Conservation (phyloP, 2,113 vertebrate species). For the Chascanopsetta lugubris region DNA sequence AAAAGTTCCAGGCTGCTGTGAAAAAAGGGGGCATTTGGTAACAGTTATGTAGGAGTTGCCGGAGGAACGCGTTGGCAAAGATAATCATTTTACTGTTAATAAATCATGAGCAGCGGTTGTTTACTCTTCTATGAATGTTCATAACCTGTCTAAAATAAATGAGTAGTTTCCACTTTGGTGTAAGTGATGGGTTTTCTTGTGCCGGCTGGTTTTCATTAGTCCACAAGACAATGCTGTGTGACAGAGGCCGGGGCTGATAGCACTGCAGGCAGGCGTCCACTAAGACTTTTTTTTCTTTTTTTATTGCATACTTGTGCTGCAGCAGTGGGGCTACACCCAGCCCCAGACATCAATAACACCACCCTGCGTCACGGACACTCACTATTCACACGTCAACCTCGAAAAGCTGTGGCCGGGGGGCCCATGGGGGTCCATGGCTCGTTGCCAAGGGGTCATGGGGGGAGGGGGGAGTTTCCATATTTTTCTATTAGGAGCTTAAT, state of each 20-base stretch:
- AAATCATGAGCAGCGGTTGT: constrained; percentile 23
- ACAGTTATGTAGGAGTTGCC: constrained; percentile 42
- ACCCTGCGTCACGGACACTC: constrained; percentile 52
- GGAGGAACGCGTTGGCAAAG: constrained; percentile 25
- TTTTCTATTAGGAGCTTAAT: background rate
- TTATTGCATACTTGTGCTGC: constrained; percentile 72
- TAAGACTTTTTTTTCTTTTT: background rate
- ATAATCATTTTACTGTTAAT: constrained; percentile 10
- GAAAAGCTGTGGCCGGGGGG: background rate
- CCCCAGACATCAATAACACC: constrained; percentile 61
- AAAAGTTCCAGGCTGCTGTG: constrained; percentile 61
- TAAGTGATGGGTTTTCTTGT: constrained; percentile 19
- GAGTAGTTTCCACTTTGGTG: constrained; percentile 19
- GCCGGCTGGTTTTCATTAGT: constrained; percentile 35
- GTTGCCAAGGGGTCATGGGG: background rate
- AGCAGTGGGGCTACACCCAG: constrained; percentile 68
- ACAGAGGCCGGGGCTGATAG: constrained; percentile 45
- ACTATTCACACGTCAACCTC: constrained; percentile 33
- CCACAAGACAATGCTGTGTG: constrained; percentile 51
- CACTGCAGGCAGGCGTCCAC: constrained; percentile 53
- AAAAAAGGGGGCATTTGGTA: constrained; percentile 56
- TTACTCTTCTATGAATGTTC: constrained; percentile 1
- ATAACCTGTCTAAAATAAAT: constrained; percentile 39
- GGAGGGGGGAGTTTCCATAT: background rate
- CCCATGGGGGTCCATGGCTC: no score